These are phyloP conservation scores for Cyprinus carpio DNA, from an alignment of 2,113 vertebrate species.

Conservation along the genomic window DNA sequence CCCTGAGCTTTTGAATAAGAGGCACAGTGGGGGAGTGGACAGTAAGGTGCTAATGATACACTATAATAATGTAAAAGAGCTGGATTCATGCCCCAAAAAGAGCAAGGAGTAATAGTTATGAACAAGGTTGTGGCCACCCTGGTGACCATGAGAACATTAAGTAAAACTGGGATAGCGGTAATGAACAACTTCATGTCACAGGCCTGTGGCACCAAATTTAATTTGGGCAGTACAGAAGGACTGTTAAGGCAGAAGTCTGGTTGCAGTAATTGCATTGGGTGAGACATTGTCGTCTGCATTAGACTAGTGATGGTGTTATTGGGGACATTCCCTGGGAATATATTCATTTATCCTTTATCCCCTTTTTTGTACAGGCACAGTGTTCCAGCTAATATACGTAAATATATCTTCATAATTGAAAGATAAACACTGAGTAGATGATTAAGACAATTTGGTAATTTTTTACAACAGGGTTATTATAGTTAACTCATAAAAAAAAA, in stretches of 20 bases:
- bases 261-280: slow-evolving; percentile 50
- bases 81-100: background rate
- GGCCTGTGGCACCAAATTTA: slow-evolving; percentile 43
- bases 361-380: slow-evolving; percentile 11
- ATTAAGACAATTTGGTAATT: too few species aligned
- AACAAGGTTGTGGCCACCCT: slow-evolving; percentile 29
- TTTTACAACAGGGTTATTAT: too few species aligned
- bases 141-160: slow-evolving; percentile 53
- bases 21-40: background rate
- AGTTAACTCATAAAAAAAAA: too few species aligned
- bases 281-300: slow-evolving; percentile 38
- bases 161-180: slow-evolving; percentile 42
- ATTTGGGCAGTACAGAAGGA: slow-evolving; percentile 50
- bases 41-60: slow-evolving; percentile 34
- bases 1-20: background rate
- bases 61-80: slow-evolving; percentile 28
- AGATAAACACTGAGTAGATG: too few species aligned
- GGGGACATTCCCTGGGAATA: background rate
- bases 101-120: background rate
- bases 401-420: background rate
- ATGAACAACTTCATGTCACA: slow-evolving; percentile 42
- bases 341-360: slow-evolving; percentile 10
- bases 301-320: slow-evolving; percentile 48
- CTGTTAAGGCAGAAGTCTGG: slow-evolving; percentile 52
- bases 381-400: slow-evolving; percentile 4